These are phyloP conservation scores for Anomalospiza imberbis DNA, from an alignment of 2,797 vertebrate species.

Conservation along the genomic window DNA sequence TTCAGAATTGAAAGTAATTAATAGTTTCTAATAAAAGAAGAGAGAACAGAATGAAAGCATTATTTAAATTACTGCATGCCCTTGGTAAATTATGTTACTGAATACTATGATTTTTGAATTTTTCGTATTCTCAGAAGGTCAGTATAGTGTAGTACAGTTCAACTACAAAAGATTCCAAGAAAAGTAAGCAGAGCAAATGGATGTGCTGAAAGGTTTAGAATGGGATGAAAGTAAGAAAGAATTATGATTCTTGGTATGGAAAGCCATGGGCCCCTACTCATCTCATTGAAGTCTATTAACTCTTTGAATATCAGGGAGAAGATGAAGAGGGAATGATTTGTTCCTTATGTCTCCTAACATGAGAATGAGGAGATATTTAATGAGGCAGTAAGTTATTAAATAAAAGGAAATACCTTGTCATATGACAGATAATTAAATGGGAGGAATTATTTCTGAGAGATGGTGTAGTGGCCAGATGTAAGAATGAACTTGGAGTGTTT, in stretches of 20 bases:
- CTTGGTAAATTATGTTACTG: background rate
- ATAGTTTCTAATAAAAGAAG: background rate
- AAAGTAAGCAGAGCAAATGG: background rate
- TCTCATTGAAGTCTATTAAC: background rate
- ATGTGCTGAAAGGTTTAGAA: background rate
- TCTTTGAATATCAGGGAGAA: background rate
- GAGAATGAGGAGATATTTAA: background rate
- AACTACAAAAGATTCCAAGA: background rate
- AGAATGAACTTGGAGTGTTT: background rate
- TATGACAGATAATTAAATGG: background rate
- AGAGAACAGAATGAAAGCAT: background rate
- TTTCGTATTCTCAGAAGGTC: background rate
- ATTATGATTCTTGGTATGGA: background rate
- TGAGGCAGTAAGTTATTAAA: background rate
- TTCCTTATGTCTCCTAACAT: background rate
- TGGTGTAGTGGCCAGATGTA: background rate
- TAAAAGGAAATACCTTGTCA: background rate
- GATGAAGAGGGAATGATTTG: slow-evolving; percentile 1
- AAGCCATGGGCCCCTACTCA: background rate
- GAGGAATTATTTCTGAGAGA: background rate
- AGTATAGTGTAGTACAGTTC: background rate
- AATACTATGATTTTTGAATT: background rate
- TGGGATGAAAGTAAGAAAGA: background rate
- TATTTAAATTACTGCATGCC: background rate
- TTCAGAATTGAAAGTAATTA: background rate